Evolutionary conservation across 2,888 invertebrate genomes (phyloP).

Genomic region (Apotomis capreana): DNA sequence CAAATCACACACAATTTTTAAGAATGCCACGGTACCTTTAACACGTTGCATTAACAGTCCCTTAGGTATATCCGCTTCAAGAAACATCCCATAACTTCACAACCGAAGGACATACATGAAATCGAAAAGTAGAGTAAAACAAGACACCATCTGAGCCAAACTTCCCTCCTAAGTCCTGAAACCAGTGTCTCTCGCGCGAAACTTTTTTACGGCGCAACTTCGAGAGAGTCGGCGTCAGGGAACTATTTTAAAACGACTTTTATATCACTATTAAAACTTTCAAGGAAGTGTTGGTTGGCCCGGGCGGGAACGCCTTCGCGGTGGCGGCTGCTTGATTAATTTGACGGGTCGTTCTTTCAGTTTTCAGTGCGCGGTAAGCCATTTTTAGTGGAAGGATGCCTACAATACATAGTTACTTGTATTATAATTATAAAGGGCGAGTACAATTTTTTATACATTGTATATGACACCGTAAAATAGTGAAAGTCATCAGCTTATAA

Average conservation of each 20-base stretch:
- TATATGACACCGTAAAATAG: too few species aligned
- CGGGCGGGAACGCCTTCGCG: slow-evolving; percentile 46
- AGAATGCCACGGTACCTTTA: too few species aligned
- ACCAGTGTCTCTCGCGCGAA: slow-evolving; percentile 52
- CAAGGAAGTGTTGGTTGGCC: slow-evolving; percentile 47
- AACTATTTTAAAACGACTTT: slow-evolving; percentile 72
- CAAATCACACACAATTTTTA: too few species aligned
- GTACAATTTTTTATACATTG: too few species aligned
- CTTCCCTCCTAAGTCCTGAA: slow-evolving; percentile 43
- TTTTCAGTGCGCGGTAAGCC: not conserved
- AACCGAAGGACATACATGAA: slow-evolving; percentile 3
- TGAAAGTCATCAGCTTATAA: too few species aligned
- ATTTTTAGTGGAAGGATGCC: not conserved
- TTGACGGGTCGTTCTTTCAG: slow-evolving; percentile 16
- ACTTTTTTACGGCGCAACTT: slow-evolving; percentile 65
- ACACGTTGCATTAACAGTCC: not conserved
- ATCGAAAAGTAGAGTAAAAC: slow-evolving; percentile 32
- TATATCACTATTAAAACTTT: slow-evolving; percentile 68
- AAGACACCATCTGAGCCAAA: slow-evolving; percentile 31
- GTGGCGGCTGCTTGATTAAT: slow-evolving; percentile 39
- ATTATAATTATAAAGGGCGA: too few species aligned
- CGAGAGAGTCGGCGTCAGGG: slow-evolving; percentile 44
- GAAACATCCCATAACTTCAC: slow-evolving; percentile 2
- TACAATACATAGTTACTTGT: not conserved
- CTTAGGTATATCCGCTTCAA: not conserved